A percentile compares a stretch with the other conserved stretches of the same genome.
Conservation (phyloP, 2,888 invertebrate species). For the Limnephilus rhombicus region DNA sequence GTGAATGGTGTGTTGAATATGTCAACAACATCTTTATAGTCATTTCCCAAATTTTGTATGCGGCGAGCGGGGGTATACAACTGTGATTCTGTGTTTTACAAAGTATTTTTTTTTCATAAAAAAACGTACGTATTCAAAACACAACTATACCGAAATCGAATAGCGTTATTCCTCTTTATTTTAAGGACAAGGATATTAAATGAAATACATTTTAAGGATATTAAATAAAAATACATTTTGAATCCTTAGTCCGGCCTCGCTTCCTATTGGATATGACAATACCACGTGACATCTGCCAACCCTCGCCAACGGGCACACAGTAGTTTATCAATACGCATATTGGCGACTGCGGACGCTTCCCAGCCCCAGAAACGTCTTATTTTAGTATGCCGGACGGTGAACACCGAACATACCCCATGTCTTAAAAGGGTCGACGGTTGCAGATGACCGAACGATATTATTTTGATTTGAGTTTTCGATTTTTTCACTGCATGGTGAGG, state of each 20-base stretch:
- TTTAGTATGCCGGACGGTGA: slow-evolving; percentile 50
- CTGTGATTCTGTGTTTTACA: too few species aligned
- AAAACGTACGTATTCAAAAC: too few species aligned
- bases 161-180: too few species aligned
- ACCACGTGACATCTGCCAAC: slow-evolving; percentile 58
- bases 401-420: slow-evolving; percentile 7
- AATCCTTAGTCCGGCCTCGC: slow-evolving; percentile 1
- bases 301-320: slow-evolving; percentile 26
- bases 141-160: too few species aligned
- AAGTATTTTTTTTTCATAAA: too few species aligned
- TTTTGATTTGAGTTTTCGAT: not conserved
- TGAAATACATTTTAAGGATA: not conserved
- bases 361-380: slow-evolving; percentile 45
- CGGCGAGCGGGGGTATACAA: too few species aligned
- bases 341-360: slow-evolving; percentile 31
- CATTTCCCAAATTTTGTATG: too few species aligned
- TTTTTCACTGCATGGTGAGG: not conserved
- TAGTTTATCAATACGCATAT: slow-evolving; percentile 58
- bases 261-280: slow-evolving; percentile 44
- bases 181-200: not conserved
- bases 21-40: too few species aligned
- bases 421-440: slow-evolving; percentile 38
- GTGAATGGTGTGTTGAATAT: too few species aligned
- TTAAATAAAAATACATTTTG: not conserved
- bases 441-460: slow-evolving; percentile 40